Base-by-base conservation (phyloP, 35 echinoderm and acorn worm species). In the Ophioderma brevispina region DNA sequence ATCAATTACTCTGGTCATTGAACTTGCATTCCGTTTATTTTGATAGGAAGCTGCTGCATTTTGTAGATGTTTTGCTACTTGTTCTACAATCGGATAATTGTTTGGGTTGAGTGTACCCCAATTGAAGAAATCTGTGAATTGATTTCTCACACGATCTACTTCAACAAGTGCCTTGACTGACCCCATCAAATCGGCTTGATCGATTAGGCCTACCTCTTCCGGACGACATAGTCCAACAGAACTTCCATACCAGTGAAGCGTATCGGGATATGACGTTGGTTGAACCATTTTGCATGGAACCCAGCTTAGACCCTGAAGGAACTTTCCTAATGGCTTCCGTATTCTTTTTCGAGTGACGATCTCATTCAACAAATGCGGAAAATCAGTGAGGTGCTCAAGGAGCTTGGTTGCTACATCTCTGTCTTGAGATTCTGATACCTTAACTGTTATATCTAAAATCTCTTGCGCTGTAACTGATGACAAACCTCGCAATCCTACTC, bases 271-370 rank as follows among this genome's bases (percentile, higher is more conserved):
- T 13, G n/a, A 13, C 5, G 32, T 17, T 5, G 55, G 83, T 0
- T 32, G 23, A 33, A 15, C 33, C n/a, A 19, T 34, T 35, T 85
- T 55, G 18, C 83, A 63, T 85, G 83, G 52, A 32, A 85, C 83
- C 83, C 83, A 85, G 55, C 8, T 31, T 46, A 49, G 8, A 55
- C 55, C 81, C 55, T 52, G 39, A 42, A 84, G 42, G 31, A 84
- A 84, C 42, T 84, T 55, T 21, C 50, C n/a, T 17, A 84, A 46
- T 49, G 81, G 38, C 34, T 84, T 84, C 25, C 25, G 25, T 21
- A 84, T 84, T 18, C 81, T 25, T 18, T 84, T 84, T 10, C 38
- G 42, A 1, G 23, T 31, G 34, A 84, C 81, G 30, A 25, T 30
- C 23, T 28, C 30, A n/a, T 0, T 18, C 50, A 52, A 52, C 21